Conservation (phyloP, 2,888 invertebrate species). For the Sphaerophoria taeniata region DNA sequence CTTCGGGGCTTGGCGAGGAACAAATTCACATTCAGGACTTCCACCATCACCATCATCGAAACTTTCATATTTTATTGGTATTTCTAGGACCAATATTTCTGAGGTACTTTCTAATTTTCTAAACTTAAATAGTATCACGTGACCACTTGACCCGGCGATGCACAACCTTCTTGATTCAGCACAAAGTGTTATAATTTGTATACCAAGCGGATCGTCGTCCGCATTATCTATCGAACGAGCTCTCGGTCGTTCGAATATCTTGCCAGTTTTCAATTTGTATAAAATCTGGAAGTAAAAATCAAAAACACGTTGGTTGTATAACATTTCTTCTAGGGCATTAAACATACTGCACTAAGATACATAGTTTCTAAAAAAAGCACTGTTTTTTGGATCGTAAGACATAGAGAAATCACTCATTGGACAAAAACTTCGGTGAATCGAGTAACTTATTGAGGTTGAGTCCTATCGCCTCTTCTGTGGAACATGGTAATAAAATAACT, state of each 20-base stretch:
- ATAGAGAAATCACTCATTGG: no score
- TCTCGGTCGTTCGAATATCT: constrained; percentile 86
- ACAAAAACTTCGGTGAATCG: no score
- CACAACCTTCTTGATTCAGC: constrained; percentile 95
- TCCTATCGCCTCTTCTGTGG: no score
- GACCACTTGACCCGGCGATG: constrained; percentile 95
- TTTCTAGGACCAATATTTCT: constrained; percentile 92
- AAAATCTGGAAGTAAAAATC: constrained; percentile 85
- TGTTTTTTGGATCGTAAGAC: no score
- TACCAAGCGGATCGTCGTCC: constrained; percentile 94
- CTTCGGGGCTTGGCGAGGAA: constrained; percentile 84
- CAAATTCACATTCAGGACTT: constrained; percentile 92
- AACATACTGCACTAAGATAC: no score
- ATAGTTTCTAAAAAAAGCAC: no score
- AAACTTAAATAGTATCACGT: constrained; percentile 98
- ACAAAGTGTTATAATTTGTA: constrained; percentile 95
- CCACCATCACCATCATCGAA: constrained; percentile 90
- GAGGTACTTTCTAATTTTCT: constrained; percentile 94
- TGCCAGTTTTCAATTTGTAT: constrained; percentile 98
- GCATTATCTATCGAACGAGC: constrained; percentile 85
- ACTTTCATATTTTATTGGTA: constrained; percentile 93
- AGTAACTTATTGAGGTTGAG: no score
- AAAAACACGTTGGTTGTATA: no score
- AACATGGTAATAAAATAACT: no score
- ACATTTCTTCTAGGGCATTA: no score